These are phyloP conservation scores for Theretra japonica DNA, from an alignment of 2,888 invertebrate genomes.

Conservation along the genomic window DNA sequence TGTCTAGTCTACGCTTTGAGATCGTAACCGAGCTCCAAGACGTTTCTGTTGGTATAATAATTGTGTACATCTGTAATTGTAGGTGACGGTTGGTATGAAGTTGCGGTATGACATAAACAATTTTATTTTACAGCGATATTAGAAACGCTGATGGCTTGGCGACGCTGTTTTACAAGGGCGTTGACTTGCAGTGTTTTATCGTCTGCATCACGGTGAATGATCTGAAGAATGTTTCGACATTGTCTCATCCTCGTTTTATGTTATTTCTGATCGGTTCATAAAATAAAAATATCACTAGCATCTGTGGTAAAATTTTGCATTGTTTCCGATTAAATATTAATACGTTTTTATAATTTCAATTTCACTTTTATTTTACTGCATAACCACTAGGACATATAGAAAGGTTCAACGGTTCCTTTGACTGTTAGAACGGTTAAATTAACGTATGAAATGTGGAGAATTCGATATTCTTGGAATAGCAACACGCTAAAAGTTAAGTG, in stretches of 20 bases:
- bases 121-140: not conserved
- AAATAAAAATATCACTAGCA: not conserved
- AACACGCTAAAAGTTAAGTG: not conserved
- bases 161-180: not conserved
- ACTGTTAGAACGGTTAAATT: not conserved
- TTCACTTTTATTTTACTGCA: not conserved
- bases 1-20: conserved; percentile 15
- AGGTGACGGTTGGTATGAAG: not conserved
- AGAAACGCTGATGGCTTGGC: not conserved
- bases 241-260: not conserved
- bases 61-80: conserved; percentile 13
- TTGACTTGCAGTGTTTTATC: not conserved
- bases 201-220: conserved; percentile 9
- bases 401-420: not conserved
- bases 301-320: not conserved
- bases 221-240: not conserved
- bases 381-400: too few relatives aligned
- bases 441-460: not conserved
- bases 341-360: not conserved
- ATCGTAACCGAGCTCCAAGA: conserved; percentile 2
- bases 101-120: not conserved
- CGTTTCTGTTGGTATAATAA: not conserved
- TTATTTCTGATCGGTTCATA: not conserved
- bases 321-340: not conserved
- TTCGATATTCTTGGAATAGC: too few relatives aligned